These are phyloP conservation scores for Aphis gossypii DNA, from an alignment of 1,140 invertebrate genomes.

Conservation along the genomic window DNA sequence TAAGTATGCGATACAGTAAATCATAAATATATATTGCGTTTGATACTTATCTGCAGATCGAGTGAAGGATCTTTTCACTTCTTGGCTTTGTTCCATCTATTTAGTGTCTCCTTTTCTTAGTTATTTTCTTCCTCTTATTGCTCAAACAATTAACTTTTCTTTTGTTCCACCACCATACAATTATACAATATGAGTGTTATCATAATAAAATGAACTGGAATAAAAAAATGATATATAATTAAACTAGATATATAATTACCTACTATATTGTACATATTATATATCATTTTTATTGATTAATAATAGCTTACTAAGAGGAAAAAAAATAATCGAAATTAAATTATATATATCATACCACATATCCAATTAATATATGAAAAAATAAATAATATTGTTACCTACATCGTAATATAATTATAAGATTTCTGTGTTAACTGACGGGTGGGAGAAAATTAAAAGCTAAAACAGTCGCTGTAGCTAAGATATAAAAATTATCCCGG, in stretches of 20 bases:
- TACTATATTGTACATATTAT: background rate
- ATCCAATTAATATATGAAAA: too few species aligned
- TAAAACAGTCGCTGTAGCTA: background rate
- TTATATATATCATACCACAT: too few species aligned
- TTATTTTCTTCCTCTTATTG: background rate
- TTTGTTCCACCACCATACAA: background rate
- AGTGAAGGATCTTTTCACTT: constrained; percentile 9
- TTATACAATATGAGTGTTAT: background rate
- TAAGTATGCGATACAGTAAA: background rate
- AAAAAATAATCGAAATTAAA: too few species aligned
- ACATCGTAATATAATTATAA: background rate
- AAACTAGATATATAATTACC: background rate
- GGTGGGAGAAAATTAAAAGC: background rate
- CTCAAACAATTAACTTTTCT: background rate
- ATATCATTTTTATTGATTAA: background rate
- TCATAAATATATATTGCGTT: background rate
- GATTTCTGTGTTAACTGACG: background rate
- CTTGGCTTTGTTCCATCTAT: background rate
- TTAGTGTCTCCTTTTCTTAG: background rate
- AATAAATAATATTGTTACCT: background rate
- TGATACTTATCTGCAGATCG: background rate
- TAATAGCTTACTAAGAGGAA: background rate
- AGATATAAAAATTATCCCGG: background rate
- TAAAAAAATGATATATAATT: background rate
- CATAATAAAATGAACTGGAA: background rate